Base-by-base conservation (phyloP, 92 coral and sea anemone genomes). In the Paragorgia papillata region DNA sequence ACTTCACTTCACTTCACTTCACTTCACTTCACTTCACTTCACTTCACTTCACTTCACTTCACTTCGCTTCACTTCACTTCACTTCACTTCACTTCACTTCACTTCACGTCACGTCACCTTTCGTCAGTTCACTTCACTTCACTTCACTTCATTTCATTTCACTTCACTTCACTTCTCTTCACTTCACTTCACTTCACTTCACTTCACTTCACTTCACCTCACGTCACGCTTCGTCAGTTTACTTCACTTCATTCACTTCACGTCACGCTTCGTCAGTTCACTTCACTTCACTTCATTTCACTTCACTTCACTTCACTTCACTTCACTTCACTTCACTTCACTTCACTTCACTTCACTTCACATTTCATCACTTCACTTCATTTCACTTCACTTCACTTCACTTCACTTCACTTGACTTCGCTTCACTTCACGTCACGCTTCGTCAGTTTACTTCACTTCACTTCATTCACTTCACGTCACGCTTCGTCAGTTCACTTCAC, bases 161-260 rank as follows among this genome's bases (percentile, higher is more conserved):
- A 59, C 75, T 43, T 15, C 58, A 68, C 75, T 37, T 37, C 75
- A 68, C 75, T 40, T 43, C 12, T 25, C 70, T 63, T 63, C 43
- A 63, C 35, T 68, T 37, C 4, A 68, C 75, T 43, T 37, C 0
- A 68, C 75, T 37, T 44, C 3, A 68, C 75, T 68, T 44, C 1
- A 43, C 75, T 43, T 37, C 3, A 68, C 75, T 68, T 37, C 2
- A 2, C 75, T 43, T 37, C 57, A 68, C 50, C 40, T 37, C 57
- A 68, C 75, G 34, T 37, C 48, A 68, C 58, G 34, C 31, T 28
- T 40, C 76, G 21, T 50, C 37, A 69, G 60, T 69, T 14, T 21
- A 69, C 61, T 69, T 50, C 37, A 69, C 76, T 49, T 50, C 57
- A 66, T 15, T 58, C 34, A 69, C 76, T 48, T 50, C 2, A 69